Percentiles rank a stretch among this genome's conserved stretches.
phyloP scores from a whole-genome alignment of 2,113 vertebrate genomes.

The Xerus inauris region DNA sequence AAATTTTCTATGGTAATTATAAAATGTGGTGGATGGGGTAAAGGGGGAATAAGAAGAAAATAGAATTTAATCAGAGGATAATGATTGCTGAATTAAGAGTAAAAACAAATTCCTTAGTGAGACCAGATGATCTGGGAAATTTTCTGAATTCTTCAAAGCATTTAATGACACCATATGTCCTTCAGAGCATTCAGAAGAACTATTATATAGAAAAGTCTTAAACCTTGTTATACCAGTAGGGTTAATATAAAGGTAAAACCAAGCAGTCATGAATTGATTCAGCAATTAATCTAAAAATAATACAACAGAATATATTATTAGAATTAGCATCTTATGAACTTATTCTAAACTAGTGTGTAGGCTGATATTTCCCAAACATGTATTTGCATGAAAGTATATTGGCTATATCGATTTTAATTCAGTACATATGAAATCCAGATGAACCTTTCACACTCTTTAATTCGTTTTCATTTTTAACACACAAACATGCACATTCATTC shows the following conservation, averaged over 20 bases:
- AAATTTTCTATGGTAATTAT: constrained; percentile 64
- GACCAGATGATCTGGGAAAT: background rate
- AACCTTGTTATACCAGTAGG: background rate
- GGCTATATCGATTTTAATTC: background rate
- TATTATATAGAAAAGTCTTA: background rate
- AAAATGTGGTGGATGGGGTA: background rate
- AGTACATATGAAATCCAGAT: background rate
- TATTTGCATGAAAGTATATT: background rate
- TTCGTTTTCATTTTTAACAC: background rate
- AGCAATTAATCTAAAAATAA: background rate
- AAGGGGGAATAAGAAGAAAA: constrained; percentile 42
- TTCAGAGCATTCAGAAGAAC: background rate
- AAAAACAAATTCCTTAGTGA: background rate
- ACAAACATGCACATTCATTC: background rate
- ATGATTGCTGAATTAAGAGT: constrained; percentile 52
- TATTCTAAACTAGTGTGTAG: background rate
- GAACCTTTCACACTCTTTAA: background rate
- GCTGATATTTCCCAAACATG: background rate
- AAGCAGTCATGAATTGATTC: background rate
- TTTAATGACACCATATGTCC: background rate
- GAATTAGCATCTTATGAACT: background rate
- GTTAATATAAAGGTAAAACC: background rate
- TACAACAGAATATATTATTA: background rate
- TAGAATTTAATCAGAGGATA: constrained; percentile 54
- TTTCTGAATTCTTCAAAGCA: background rate